Percentiles rank a stretch among this genome's conserved stretches.
Conservation (phyloP, 2,113 vertebrate genomes). For the Calidris pugnax region DNA sequence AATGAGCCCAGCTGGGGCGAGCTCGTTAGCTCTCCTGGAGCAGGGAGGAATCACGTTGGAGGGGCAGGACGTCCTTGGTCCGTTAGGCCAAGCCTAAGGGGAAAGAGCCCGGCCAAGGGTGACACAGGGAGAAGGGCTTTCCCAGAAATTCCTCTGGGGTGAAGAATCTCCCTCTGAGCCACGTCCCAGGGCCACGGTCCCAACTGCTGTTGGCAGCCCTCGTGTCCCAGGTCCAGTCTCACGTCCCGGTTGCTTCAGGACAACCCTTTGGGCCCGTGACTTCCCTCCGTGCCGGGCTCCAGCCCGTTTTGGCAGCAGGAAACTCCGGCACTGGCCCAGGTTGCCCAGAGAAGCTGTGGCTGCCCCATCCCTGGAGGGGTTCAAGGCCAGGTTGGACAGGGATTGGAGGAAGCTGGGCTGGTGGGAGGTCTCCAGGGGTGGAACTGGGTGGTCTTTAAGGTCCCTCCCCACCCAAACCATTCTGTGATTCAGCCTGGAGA, state of each 20-base stretch:
- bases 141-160: background rate
- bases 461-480: no score
- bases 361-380: no score
- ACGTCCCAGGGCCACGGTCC: background rate
- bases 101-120: background rate
- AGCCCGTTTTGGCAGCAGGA: background rate
- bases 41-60: accelerated
- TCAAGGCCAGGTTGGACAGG: no score
- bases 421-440: no score
- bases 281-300: background rate
- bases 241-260: background rate
- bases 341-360: no score
- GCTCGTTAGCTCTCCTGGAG: background rate
- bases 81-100: accelerated
- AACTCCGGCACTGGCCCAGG: background rate
- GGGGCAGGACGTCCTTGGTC: background rate
- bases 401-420: no score
- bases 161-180: background rate
- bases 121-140: background rate
- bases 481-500: no score
- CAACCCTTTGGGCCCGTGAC: background rate
- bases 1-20: accelerated
- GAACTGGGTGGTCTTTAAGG: no score
- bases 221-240: background rate
- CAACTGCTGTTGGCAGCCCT: background rate